Conservation (phyloP, 1,140 invertebrate species). For the Drosophila triauraria region DNA sequence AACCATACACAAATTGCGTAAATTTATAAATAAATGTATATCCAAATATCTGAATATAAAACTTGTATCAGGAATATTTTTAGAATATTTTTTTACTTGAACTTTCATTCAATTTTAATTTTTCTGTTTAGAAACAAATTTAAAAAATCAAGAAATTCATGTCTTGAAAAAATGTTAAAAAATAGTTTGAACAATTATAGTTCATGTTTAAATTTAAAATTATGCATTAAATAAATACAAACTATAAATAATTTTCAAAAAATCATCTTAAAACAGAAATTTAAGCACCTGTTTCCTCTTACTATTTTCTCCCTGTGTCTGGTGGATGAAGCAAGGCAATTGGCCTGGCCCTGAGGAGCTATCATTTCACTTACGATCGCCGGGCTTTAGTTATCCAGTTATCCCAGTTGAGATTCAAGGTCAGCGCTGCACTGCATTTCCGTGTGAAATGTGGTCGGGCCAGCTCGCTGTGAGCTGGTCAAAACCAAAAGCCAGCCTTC, state of each 20-base stretch:
- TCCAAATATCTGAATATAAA: too few relatives aligned
- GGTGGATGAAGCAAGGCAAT: constrained; percentile 37
- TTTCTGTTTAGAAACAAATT: too few relatives aligned
- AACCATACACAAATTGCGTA: too few relatives aligned
- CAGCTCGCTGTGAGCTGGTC: constrained; percentile 33
- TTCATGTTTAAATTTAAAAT: not conserved
- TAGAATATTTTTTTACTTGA: too few relatives aligned
- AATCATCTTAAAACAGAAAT: not conserved
- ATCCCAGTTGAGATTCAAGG: constrained; percentile 69
- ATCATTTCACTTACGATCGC: constrained; percentile 74
- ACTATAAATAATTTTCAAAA: accelerated
- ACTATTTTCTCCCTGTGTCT: constrained; percentile 3
- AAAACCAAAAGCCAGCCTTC: constrained; percentile 59
- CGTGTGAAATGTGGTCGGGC: constrained; percentile 71
- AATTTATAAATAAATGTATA: too few relatives aligned
- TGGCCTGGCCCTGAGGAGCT: constrained; percentile 60
- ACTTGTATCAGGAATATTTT: too few relatives aligned
- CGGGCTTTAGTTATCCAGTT: constrained; percentile 51
- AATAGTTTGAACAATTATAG: too few relatives aligned
- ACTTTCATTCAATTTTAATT: too few relatives aligned
- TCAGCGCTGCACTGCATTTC: constrained; percentile 67
- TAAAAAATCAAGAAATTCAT: too few relatives aligned
- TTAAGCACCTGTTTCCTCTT: not conserved
- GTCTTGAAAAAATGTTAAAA: too few relatives aligned
- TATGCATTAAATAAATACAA: not conserved